These are phyloP conservation scores for Biston betularia DNA, from an alignment of 2,888 invertebrate species.

Conservation along the genomic window DNA sequence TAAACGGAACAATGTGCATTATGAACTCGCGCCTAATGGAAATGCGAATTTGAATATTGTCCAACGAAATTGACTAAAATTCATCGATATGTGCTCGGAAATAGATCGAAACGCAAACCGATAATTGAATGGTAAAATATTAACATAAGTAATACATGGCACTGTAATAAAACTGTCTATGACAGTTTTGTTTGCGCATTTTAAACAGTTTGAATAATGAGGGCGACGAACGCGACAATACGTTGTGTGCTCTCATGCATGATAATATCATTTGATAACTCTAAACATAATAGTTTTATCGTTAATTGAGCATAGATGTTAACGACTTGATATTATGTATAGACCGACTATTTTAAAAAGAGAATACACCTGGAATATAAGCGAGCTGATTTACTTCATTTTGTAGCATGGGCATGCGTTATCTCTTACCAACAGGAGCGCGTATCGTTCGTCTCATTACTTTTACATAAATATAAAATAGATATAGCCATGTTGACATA, in stretches of 20 bases:
- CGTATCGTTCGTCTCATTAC: no score
- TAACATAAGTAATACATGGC: conserved; percentile 60
- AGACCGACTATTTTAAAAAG: no score
- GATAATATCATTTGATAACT: neutral
- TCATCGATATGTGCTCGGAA: conserved; percentile 58
- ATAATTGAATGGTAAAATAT: conserved; percentile 70
- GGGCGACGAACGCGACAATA: conserved; percentile 13
- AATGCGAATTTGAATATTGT: conserved; percentile 74
- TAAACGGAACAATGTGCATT: conserved; percentile 61
- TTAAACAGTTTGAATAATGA: conserved; percentile 37
- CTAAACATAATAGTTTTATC: neutral
- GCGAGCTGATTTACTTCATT: no score
- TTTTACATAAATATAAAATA: no score
- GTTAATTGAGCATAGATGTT: neutral
- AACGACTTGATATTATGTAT: no score
- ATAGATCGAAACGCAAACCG: conserved; percentile 52
- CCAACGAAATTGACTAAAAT: conserved; percentile 68
- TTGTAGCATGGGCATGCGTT: no score
- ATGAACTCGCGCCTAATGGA: conserved; percentile 69
- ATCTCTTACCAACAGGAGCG: no score
- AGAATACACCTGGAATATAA: no score
- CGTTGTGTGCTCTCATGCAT: neutral
- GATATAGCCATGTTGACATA: no score
- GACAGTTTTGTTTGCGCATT: conserved; percentile 30
- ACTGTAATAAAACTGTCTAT: conserved; percentile 34